Conservation (phyloP, 2,797 vertebrate genomes). For the Tokudaia tokunoshimensis region DNA sequence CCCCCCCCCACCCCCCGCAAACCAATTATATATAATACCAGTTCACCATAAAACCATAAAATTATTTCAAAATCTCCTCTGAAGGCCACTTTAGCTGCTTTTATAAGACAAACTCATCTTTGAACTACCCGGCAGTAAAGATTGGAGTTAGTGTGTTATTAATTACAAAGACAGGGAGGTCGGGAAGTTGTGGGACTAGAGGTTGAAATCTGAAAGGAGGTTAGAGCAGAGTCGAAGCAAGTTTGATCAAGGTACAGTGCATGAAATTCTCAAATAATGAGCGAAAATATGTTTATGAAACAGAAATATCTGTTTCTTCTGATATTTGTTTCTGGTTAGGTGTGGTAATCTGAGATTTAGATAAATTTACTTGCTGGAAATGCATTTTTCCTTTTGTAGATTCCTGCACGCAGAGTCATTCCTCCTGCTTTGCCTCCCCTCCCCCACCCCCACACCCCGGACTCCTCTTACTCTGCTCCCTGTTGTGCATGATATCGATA, state of each 20-base stretch:
- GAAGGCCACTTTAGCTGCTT: not conserved
- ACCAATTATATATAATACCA: too few species aligned
- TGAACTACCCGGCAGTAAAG: not conserved
- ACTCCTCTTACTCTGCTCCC: not conserved
- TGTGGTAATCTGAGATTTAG: not conserved
- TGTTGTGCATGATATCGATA: not conserved
- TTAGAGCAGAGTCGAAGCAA: not conserved
- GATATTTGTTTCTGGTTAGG: not conserved
- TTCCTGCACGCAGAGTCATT: not conserved
- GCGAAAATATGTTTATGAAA: not conserved
- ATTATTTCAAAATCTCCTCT: not conserved
- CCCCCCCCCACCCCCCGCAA: not conserved
- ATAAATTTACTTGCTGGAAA: not conserved
- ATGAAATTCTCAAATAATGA: not conserved
- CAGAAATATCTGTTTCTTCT: not conserved
- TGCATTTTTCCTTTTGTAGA: not conserved
- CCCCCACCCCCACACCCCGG: too few species aligned
- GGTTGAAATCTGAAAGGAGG: not conserved
- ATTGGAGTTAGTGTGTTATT: not conserved
- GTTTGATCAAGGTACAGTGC: not conserved
- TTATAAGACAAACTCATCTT: not conserved
- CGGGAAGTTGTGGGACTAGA: rapidly evolving
- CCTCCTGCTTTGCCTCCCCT: not conserved
- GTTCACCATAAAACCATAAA: not conserved
- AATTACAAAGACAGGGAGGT: not conserved